Conservation (phyloP, 2,888 invertebrate genomes). For the Drosophila kokeensis region DNA sequence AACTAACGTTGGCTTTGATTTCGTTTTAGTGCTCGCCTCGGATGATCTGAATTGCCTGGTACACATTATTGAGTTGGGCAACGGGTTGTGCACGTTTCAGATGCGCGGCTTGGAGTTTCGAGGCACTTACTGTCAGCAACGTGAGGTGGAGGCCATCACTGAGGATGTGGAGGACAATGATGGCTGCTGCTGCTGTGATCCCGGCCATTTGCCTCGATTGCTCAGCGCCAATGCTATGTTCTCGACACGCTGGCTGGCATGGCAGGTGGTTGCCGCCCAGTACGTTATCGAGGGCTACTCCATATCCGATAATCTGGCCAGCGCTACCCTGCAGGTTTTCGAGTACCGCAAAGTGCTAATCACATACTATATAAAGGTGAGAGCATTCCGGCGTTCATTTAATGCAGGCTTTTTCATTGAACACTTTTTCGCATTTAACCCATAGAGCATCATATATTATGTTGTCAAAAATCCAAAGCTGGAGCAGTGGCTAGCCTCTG, state of each 20-base stretch:
- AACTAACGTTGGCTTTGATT: not conserved
- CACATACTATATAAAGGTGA: slow-evolving; percentile 98
- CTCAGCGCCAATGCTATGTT: slow-evolving; percentile 98
- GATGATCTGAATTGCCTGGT: slow-evolving; percentile 99
- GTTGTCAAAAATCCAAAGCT: slow-evolving; percentile 94
- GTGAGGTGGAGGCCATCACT: slow-evolving; percentile 98
- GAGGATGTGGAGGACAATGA: slow-evolving; percentile 98
- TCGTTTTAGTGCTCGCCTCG: slow-evolving; percentile 92
- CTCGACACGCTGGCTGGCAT: slow-evolving; percentile 98
- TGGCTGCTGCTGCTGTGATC: slow-evolving; percentile 97
- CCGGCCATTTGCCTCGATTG: slow-evolving; percentile 94
- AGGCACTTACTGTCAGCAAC: slow-evolving; percentile 99
- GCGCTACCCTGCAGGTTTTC: slow-evolving; percentile 98
- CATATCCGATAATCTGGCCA: slow-evolving; percentile 98
- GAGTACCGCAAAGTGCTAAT: slow-evolving; percentile 98
- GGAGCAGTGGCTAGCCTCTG: slow-evolving; percentile 94
- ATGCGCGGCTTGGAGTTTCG: slow-evolving; percentile 98
- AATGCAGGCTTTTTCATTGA: not conserved
- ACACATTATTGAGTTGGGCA: slow-evolving; percentile 98
- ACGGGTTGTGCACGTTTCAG: slow-evolving; percentile 99
- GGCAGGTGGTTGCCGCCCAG: slow-evolving; percentile 98
- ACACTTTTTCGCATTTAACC: not conserved
- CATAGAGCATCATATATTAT: slow-evolving; percentile 97
- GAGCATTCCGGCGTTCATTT: slow-evolving; percentile 20
- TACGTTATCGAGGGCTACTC: slow-evolving; percentile 99